phyloP scores from a whole-genome alignment of 2,113 vertebrate species.

The Burhinus oedicnemus region DNA sequence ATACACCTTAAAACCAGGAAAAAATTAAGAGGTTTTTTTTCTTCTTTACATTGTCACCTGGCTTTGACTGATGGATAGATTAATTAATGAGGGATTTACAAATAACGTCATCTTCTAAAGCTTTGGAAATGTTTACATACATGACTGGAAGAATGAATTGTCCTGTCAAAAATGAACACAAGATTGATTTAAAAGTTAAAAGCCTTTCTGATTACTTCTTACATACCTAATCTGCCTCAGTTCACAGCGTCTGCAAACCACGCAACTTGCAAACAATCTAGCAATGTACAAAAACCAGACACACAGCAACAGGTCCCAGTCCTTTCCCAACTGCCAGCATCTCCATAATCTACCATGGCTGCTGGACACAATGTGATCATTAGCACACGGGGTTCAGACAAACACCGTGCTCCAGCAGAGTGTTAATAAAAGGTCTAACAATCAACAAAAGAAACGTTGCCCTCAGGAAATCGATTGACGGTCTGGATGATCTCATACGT shows the following conservation, averaged over 20 bases:
- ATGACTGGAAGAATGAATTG: neutral
- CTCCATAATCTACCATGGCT: neutral
- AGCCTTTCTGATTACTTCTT: neutral
- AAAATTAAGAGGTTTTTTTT: neutral
- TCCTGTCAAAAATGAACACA: neutral
- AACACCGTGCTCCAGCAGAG: neutral
- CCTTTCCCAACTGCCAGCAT: neutral
- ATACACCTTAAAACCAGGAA: neutral
- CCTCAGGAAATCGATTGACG: neutral
- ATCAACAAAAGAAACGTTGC: constrained; percentile 17
- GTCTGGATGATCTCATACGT: neutral
- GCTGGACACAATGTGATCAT: neutral
- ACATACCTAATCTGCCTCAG: neutral
- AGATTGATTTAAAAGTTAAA: neutral
- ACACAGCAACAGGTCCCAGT: neutral
- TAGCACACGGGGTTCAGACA: neutral
- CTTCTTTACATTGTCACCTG: neutral
- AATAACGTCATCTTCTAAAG: neutral
- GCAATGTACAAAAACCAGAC: neutral
- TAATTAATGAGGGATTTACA: neutral
- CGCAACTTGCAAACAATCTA: neutral
- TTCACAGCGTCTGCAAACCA: constrained; percentile 12
- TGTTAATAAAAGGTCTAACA: constrained; percentile 19
- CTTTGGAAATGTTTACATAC: neutral
- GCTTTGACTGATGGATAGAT: neutral